Percentiles rank a stretch among this genome's conserved stretches.
Evolutionary conservation across 1,140 invertebrate genomes (phyloP).

Genomic region (Brachionus rotundiformis): DNA sequence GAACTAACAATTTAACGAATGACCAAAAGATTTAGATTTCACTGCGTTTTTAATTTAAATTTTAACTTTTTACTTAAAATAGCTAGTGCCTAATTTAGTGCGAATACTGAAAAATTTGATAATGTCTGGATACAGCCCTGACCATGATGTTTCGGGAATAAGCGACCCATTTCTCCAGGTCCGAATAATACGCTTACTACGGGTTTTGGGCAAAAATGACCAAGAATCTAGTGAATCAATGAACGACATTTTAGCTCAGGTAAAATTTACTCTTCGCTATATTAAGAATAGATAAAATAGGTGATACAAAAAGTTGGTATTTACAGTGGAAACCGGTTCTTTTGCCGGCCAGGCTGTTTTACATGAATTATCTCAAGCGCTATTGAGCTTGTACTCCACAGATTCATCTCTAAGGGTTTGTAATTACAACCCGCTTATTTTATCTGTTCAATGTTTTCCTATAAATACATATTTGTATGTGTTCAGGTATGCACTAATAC

Average conservation of each 20-base stretch:
- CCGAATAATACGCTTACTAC: conserved; percentile 88
- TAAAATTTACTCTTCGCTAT: conserved; percentile 54
- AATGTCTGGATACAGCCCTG: conserved; percentile 95
- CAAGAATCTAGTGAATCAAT: conserved; percentile 94
- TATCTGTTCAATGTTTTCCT: neutral
- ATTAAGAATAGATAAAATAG: neutral
- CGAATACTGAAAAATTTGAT: conserved; percentile 85
- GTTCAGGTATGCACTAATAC: conserved; percentile 87
- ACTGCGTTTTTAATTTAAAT: neutral
- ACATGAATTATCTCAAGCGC: conserved; percentile 94
- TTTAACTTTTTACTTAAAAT: neutral
- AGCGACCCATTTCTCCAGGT: conserved; percentile 98
- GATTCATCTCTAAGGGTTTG: conserved; percentile 62
- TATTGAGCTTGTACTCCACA: conserved; percentile 97
- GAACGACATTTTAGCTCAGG: conserved; percentile 97
- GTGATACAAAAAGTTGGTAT: conserved; percentile 68
- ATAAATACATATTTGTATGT: neutral
- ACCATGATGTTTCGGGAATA: conserved; percentile 98
- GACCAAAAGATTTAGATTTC: neutral
- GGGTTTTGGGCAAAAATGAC: conserved; percentile 93
- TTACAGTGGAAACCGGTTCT: conserved; percentile 95
- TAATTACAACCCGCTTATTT: neutral
- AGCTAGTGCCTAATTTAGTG: conserved; percentile 97
- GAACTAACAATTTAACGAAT: neutral
- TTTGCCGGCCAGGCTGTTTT: conserved; percentile 97